phyloP scores from a whole-genome alignment of 2,113 vertebrate genomes.

The Ochotona curzoniae region DNA sequence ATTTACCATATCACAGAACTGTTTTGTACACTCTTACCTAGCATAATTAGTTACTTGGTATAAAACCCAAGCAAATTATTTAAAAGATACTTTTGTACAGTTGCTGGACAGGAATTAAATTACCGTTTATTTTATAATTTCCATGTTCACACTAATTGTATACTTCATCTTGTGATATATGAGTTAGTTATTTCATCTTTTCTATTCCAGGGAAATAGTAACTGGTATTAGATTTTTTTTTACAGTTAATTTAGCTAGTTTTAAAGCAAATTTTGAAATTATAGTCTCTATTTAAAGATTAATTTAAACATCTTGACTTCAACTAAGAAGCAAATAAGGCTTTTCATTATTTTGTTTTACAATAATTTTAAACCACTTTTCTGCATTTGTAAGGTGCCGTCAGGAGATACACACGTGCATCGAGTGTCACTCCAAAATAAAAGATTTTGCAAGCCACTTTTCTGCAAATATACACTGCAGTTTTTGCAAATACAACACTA shows the following conservation, averaged over 20 bases:
- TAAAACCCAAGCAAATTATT: constrained; percentile 39
- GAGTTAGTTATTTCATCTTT: neutral
- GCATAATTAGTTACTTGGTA: constrained; percentile 24
- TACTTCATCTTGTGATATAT: constrained; percentile 29
- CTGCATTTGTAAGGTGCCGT: constrained; percentile 83
- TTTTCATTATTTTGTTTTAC: neutral
- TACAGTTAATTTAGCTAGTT: constrained; percentile 43
- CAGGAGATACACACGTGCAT: constrained; percentile 91
- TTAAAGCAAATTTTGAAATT: constrained; percentile 48
- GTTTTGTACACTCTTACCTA: constrained; percentile 1
- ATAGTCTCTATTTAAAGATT: constrained; percentile 40
- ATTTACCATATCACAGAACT: constrained; percentile 38
- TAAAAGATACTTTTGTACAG: constrained; percentile 22
- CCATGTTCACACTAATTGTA: constrained; percentile 34
- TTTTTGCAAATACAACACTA: constrained; percentile 94
- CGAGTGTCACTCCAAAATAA: constrained; percentile 92
- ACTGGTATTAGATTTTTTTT: constrained; percentile 52
- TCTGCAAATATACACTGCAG: constrained; percentile 89
- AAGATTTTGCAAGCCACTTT: constrained; percentile 93
- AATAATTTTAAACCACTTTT: constrained; percentile 48
- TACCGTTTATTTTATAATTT: constrained; percentile 54
- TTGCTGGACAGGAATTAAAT: constrained; percentile 31
- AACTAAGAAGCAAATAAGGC: constrained; percentile 50
- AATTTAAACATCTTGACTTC: constrained; percentile 32
- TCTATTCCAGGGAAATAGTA: constrained; percentile 58